A percentile compares a stretch with the other conserved stretches of the same genome.
Conservation (phyloP, 2,797 vertebrate species). For the Eulemur albifrons region DNA sequence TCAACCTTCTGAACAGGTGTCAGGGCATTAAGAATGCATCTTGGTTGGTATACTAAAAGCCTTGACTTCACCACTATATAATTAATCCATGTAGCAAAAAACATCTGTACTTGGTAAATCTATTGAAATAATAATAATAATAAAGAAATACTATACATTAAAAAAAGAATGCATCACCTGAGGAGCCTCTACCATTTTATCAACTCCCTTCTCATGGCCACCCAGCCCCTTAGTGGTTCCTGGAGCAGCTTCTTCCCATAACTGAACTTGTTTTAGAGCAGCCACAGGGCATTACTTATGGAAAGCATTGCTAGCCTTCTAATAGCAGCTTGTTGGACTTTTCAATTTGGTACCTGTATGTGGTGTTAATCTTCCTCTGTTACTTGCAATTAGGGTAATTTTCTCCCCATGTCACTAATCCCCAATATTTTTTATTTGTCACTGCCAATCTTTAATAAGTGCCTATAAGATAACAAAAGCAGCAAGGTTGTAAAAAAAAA, state of each 20-base stretch:
- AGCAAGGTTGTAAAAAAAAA: neutral
- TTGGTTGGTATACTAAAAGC: neutral
- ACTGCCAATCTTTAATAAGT: neutral
- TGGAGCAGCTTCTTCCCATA: neutral
- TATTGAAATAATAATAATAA: neutral
- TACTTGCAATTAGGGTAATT: neutral
- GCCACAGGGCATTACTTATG: neutral
- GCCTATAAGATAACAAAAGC: neutral
- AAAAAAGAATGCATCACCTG: neutral
- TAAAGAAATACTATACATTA: neutral
- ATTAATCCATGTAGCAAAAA: neutral
- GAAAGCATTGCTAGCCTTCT: neutral
- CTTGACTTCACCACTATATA: neutral
- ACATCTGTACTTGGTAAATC: neutral
- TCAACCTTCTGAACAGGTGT: neutral
- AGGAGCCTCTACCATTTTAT: neutral
- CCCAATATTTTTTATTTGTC: neutral
- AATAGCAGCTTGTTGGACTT: neutral
- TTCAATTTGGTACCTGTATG: neutral
- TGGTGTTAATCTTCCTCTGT: neutral
- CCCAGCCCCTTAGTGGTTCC: neutral
- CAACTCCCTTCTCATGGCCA: neutral
- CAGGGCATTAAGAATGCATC: neutral
- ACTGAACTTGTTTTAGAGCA: neutral
- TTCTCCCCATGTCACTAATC: neutral